Evolutionary conservation across 2,113 vertebrate genomes (phyloP).

Genomic region (Saccopteryx leptura): DNA sequence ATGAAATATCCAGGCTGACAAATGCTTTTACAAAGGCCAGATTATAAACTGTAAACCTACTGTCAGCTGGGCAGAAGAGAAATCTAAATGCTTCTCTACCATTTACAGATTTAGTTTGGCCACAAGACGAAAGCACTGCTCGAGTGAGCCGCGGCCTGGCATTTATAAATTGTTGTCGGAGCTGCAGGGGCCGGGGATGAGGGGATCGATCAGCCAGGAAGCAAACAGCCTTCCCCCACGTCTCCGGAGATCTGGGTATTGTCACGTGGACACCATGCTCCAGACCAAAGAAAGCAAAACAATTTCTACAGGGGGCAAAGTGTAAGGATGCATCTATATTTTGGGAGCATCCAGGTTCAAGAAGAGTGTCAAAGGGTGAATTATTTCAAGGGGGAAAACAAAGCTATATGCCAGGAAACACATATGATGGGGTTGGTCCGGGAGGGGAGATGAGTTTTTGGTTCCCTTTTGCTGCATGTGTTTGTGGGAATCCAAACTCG

Average conservation of each 20-base stretch:
- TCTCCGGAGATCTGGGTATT: constrained; percentile 85
- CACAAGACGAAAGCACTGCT: constrained; percentile 82
- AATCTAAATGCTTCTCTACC: constrained; percentile 88
- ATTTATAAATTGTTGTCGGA: constrained; percentile 86
- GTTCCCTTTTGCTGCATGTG: neutral
- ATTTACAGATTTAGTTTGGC: constrained; percentile 88
- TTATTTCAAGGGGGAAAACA: constrained; percentile 65
- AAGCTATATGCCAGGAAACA: constrained; percentile 66
- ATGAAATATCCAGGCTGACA: constrained; percentile 95
- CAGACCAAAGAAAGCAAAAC: constrained; percentile 60
- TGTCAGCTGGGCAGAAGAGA: constrained; percentile 91
- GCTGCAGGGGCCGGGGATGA: constrained; percentile 83
- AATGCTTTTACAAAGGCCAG: constrained; percentile 95
- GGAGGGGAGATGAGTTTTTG: neutral
- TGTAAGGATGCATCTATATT: constrained; percentile 65
- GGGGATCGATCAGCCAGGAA: constrained; percentile 86
- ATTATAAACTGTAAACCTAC: constrained; percentile 97
- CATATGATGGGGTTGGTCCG: constrained; percentile 42
- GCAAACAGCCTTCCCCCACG: constrained; percentile 85
- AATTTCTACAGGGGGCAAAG: constrained; percentile 73
- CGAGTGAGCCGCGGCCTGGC: constrained; percentile 75
- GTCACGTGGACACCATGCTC: constrained; percentile 81
- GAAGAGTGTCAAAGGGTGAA: constrained; percentile 78
- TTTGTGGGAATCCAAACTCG: neutral
- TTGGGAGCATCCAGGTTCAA: constrained; percentile 57